Conservation (phyloP, 2,113 vertebrate genomes). For the Pachypanchax playfairii region DNA sequence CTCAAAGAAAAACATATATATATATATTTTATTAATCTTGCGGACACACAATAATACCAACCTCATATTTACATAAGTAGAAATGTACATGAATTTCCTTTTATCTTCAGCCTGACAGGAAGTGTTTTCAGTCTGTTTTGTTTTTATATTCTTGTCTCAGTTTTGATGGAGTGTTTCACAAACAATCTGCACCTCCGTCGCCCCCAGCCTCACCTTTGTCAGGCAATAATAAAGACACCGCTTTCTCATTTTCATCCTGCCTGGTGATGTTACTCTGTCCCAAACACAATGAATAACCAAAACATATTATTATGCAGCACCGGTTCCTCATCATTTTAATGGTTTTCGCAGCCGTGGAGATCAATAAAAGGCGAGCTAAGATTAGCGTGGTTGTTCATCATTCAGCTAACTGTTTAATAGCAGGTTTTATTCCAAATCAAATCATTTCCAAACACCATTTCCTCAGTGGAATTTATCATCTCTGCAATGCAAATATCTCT, state of each 20-base stretch:
- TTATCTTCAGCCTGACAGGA: conserved; percentile 19
- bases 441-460: conserved; percentile 22
- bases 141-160: conserved; percentile 16
- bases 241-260: conserved; percentile 1
- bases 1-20: conserved; percentile 13
- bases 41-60: conserved; percentile 18
- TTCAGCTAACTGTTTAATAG: conserved; percentile 11
- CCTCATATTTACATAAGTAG: conserved; percentile 17
- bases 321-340: conserved; percentile 23
- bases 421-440: conserved; percentile 18
- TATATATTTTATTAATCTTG: conserved; percentile 4
- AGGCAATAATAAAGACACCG: conserved; percentile 16
- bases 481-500: conserved; percentile 8
- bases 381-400: conserved; percentile 25
- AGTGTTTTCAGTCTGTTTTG: conserved; percentile 11
- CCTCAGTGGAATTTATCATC: conserved; percentile 17
- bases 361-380: conserved; percentile 36
- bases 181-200: conserved; percentile 18
- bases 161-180: conserved; percentile 41
- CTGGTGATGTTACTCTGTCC: conserved; percentile 11
- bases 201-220: conserved; percentile 31
- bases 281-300: conserved; percentile 20
- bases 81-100: conserved; percentile 20
- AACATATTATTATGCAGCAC: conserved; percentile 21
- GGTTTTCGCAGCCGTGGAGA: conserved; percentile 23